A percentile compares a stretch with the other conserved stretches of the same genome.
Conservation (phyloP, 2,797 vertebrate genomes). For the Pseudochaenichthys georgianus region DNA sequence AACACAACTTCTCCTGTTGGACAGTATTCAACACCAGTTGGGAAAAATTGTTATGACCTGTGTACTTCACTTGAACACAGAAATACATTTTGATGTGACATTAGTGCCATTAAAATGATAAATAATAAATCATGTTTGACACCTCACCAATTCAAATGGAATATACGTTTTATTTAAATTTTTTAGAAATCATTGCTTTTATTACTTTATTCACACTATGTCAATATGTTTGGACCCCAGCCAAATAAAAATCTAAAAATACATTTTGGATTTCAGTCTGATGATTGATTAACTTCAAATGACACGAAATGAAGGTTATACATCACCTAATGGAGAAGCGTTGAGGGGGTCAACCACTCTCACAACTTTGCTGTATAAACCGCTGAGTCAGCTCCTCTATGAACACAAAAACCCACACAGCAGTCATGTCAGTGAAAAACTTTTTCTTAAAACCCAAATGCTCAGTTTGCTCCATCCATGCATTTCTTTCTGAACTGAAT, state of each 20-base stretch:
- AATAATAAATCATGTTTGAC: not conserved
- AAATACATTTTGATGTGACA: not conserved
- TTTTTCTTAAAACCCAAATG: conserved; percentile 28
- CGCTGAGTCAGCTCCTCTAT: conserved; percentile 70
- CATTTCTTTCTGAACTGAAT: conserved; percentile 54
- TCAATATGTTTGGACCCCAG: conserved; percentile 14
- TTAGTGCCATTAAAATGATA: not conserved
- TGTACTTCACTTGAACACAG: not conserved
- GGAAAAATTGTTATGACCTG: not conserved
- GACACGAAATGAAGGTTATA: conserved; percentile 11
- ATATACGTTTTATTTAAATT: not conserved
- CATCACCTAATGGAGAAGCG: conserved; percentile 66
- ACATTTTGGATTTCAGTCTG: not conserved
- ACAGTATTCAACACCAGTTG: not conserved
- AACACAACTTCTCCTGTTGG: not conserved
- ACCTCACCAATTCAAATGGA: not conserved
- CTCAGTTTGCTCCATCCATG: conserved; percentile 23
- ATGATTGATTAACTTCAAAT: conserved; percentile 1
- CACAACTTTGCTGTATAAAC: conserved; percentile 63
- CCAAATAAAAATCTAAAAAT: not conserved
- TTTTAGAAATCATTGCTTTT: no score
- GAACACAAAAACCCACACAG: conserved; percentile 62
- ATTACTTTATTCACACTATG: not conserved
- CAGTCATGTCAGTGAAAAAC: conserved; percentile 32
- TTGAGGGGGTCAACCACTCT: conserved; percentile 62